phyloP scores from a whole-genome alignment of 2,888 invertebrate species.

The Apocheima hispidaria region DNA sequence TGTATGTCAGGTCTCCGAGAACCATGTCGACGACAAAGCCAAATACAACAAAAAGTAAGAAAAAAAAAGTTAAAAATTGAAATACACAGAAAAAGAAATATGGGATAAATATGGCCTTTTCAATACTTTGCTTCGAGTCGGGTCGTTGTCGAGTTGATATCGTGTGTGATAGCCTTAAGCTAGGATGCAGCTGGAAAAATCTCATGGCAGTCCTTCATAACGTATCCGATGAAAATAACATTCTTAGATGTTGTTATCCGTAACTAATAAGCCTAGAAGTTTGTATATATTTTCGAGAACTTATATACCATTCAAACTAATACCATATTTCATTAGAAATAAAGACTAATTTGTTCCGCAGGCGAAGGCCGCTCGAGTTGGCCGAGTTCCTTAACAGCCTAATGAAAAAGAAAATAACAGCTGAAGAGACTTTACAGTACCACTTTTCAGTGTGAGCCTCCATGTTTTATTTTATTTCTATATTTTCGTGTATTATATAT shows the following conservation, averaged over 20 bases:
- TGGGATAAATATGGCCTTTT: no score
- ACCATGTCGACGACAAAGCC: no score
- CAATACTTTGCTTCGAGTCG: not conserved
- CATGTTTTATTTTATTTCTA: constrained; percentile 67
- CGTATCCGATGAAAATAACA: not conserved
- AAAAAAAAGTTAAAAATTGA: no score
- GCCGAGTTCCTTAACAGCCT: constrained; percentile 84
- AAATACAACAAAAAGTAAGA: no score
- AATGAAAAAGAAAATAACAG: constrained; percentile 76
- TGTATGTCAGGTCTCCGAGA: no score
- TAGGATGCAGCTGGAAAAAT: not conserved
- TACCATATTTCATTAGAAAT: constrained; percentile 43
- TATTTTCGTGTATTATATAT: constrained; percentile 49
- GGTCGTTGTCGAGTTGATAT: not conserved
- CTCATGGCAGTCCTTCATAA: not conserved
- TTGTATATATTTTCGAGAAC: not conserved
- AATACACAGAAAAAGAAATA: no score
- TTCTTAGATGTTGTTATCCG: not conserved
- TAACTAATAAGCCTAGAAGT: not conserved
- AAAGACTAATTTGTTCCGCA: constrained; percentile 76
- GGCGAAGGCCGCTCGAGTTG: constrained; percentile 84
- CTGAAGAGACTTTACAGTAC: constrained; percentile 84
- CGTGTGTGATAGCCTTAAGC: not conserved
- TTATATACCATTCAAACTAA: constrained; percentile 22
- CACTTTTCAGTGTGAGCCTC: constrained; percentile 86